These are phyloP conservation scores for Silurus asotus DNA, from an alignment of 2,113 vertebrate species.

Conservation along the genomic window DNA sequence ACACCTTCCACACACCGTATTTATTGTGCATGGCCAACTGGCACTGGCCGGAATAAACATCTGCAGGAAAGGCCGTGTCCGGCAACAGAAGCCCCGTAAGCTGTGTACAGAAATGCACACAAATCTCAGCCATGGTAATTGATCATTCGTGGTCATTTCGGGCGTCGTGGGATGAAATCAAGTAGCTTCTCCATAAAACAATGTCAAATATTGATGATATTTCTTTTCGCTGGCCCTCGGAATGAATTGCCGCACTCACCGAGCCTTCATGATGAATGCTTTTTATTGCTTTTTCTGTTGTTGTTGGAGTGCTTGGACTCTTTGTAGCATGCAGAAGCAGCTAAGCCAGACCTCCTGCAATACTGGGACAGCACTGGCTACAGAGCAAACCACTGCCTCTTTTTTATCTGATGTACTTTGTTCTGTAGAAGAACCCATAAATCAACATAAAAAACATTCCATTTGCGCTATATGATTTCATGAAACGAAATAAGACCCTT, in stretches of 20 bases:
- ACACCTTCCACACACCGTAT: background rate
- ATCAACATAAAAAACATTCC: background rate
- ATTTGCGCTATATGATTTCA: background rate
- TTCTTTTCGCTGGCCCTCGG: slow-evolving; percentile 71
- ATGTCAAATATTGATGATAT: slow-evolving; percentile 82
- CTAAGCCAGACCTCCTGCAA: slow-evolving; percentile 35
- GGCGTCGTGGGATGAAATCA: slow-evolving; percentile 74
- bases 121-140: slow-evolving; percentile 75
- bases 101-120: slow-evolving; percentile 65
- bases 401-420: slow-evolving; percentile 17
- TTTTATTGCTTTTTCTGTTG: slow-evolving; percentile 69
- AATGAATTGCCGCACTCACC: slow-evolving; percentile 74
- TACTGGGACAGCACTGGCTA: slow-evolving; percentile 15
- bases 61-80: slow-evolving; percentile 21
- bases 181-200: slow-evolving; percentile 79
- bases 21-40: slow-evolving; percentile 20
- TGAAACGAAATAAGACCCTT: slow-evolving; percentile 2
- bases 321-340: slow-evolving; percentile 37
- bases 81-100: background rate
- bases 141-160: slow-evolving; percentile 74
- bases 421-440: background rate
- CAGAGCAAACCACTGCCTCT: slow-evolving; percentile 24
- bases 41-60: slow-evolving; percentile 8
- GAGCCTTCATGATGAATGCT: slow-evolving; percentile 76
- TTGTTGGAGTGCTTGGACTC: slow-evolving; percentile 65